Conservation (phyloP, 1,140 invertebrate genomes). For the Aphaenogaster rudis region DNA sequence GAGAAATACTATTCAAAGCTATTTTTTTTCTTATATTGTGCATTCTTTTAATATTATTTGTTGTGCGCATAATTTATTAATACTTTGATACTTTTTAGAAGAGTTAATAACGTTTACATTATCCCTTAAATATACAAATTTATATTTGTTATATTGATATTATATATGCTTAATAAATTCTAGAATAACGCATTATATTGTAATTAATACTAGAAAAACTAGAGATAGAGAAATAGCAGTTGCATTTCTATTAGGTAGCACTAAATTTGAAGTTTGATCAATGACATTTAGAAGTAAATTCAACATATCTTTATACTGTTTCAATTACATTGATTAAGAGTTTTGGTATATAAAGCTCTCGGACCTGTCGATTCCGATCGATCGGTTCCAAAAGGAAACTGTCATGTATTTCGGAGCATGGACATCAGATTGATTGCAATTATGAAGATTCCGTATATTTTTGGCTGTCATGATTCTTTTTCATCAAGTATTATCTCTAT, state of each 20-base stretch:
- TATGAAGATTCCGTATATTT: slow-evolving; percentile 37
- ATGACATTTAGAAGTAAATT: neutral
- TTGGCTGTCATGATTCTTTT: neutral
- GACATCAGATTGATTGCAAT: slow-evolving; percentile 11
- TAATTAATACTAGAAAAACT: neutral
- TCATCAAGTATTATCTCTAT: slow-evolving; percentile 1
- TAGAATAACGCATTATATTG: neutral
- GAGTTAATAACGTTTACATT: slow-evolving; percentile 1
- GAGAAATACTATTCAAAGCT: neutral
- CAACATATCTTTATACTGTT: slow-evolving; percentile 7
- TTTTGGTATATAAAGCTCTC: slow-evolving; percentile 13
- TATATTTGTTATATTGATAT: neutral
- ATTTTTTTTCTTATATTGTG: neutral
- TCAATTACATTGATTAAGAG: slow-evolving; percentile 1
- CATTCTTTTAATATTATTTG: slow-evolving; percentile 2
- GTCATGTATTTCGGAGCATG: slow-evolving; percentile 2
- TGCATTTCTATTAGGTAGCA: neutral
- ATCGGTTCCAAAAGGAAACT: slow-evolving; percentile 29
- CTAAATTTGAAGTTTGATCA: slow-evolving; percentile 20
- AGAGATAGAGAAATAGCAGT: neutral
- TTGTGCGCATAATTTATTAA: neutral
- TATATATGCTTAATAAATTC: neutral
- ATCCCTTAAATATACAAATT: neutral
- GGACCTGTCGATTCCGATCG: slow-evolving; percentile 24
- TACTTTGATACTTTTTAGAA: neutral